Evolutionary conservation across 2,888 invertebrate genomes (phyloP), one percentile per base, ranked within the genome.

Genomic region (Crematogaster levior): DNA sequence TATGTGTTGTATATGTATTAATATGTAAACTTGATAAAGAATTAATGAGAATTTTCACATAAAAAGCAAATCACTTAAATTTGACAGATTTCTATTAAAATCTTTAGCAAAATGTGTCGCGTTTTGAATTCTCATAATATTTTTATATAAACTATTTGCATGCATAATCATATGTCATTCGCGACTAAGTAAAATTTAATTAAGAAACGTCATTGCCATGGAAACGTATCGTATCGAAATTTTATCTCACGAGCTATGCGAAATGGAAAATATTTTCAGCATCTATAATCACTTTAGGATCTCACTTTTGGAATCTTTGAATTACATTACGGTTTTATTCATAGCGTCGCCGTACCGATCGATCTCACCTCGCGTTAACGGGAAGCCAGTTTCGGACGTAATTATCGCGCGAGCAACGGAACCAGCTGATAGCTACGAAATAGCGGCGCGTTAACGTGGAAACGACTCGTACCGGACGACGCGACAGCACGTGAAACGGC

Each of bases 371-470:
- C 5, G 24, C 27, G 18, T n/a, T 15, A 30, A 12, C 40, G 66
- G 43, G 43, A 68, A 56, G 56, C 30, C 56, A 24, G 40, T 37
- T 79, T 79, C 77, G 68, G 77, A 79, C 43, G 77, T 79, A 79
- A 79, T 79, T 79, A 79, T 79, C 53, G 68, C 66, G 53, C 77
- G 77, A 68, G 68, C 77, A 24, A 68, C 68, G 68, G 68, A 79
- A 79, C 68, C 68, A 46, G 77, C 56, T 79, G 77, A 79, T 79
- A 12, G 68, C 68, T 10, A 43, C 77, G 68, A 58, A 79, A 79
- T 68, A 79, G 56, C 77, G 77, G 56, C 77, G 56, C 77, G 77
- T 79, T 79, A 79, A 79, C 56, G 77, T 79, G 68, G 68, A 68
- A 79, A 79, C 77, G 77, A 79, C 56, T 68, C 56, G 53, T 65